Evolutionary conservation across 2,888 invertebrate genomes (phyloP).

Genomic region (Oscheius sp.): DNA sequence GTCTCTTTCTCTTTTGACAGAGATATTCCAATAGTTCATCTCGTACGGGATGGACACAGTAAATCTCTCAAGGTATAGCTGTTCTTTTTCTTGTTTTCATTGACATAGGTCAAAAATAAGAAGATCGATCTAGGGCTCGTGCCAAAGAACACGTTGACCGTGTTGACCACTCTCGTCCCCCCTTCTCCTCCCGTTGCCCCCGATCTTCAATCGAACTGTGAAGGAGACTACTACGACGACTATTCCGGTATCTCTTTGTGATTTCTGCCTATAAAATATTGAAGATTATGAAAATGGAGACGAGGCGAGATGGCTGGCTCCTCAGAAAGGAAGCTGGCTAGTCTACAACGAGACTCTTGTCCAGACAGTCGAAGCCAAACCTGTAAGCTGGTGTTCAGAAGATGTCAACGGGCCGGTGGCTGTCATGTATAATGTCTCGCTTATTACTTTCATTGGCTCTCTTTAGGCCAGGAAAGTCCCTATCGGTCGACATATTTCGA

Average conservation of each 20-base stretch:
- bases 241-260: background rate
- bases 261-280: no score
- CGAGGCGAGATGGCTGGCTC: conserved; percentile 43
- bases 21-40: background rate
- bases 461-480: conserved; percentile 18
- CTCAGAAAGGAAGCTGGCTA: conserved; percentile 47
- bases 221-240: background rate
- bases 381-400: conserved; percentile 37
- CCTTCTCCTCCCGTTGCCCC: background rate
- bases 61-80: background rate
- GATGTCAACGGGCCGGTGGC: conserved; percentile 13
- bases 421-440: conserved; percentile 3
- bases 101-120: background rate
- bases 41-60: background rate
- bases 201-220: background rate
- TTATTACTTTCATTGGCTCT: background rate
- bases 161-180: conserved; percentile 1
- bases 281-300: conserved; percentile 40
- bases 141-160: background rate
- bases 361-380: conserved; percentile 35
- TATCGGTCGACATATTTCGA: background rate
- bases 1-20: background rate
- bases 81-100: background rate
- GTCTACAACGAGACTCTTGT: conserved; percentile 38
- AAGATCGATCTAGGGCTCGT: background rate